Evolutionary conservation across 1,140 invertebrate species (phyloP).

Genomic region (Euwallacea similis): DNA sequence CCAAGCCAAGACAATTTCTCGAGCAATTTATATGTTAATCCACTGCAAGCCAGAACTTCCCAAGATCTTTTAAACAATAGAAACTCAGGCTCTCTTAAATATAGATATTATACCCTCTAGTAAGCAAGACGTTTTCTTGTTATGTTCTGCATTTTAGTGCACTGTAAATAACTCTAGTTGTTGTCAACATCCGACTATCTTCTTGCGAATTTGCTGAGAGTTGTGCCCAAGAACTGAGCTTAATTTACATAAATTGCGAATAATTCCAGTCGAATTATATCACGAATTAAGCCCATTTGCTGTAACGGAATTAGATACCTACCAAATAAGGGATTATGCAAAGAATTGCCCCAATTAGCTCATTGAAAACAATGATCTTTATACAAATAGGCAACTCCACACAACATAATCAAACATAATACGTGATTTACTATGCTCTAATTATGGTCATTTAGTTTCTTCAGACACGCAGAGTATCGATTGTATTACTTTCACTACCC

Average conservation of each 20-base stretch:
- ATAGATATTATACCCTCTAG: slow-evolving; percentile 51
- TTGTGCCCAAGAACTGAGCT: slow-evolving; percentile 10
- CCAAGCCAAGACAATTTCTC: slow-evolving; percentile 20
- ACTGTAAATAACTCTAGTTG: slow-evolving; percentile 28
- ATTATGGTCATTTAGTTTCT: slow-evolving; percentile 22
- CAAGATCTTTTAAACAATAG: slow-evolving; percentile 47
- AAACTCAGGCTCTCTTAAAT: slow-evolving; percentile 48
- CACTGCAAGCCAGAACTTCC: slow-evolving; percentile 38
- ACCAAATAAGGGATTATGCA: too few species aligned
- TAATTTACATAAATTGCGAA: too few species aligned
- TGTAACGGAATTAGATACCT: too few species aligned
- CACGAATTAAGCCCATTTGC: too few species aligned
- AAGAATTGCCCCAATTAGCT: too few species aligned
- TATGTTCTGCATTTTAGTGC: slow-evolving; percentile 32
- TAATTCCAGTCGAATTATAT: too few species aligned
- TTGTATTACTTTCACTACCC: slow-evolving; percentile 20
- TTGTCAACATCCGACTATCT: slow-evolving; percentile 21
- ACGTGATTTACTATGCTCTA: slow-evolving; percentile 25
- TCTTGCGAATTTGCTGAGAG: not conserved
- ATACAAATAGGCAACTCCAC: not conserved
- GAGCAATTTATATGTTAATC: slow-evolving; percentile 48
- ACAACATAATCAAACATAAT: slow-evolving; percentile 14
- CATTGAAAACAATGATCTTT: too few species aligned
- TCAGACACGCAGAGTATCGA: slow-evolving; percentile 20
- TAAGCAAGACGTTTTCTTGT: slow-evolving; percentile 50